phyloP scores from a whole-genome alignment of 2,113 vertebrate species.

The Gavia stellata region DNA sequence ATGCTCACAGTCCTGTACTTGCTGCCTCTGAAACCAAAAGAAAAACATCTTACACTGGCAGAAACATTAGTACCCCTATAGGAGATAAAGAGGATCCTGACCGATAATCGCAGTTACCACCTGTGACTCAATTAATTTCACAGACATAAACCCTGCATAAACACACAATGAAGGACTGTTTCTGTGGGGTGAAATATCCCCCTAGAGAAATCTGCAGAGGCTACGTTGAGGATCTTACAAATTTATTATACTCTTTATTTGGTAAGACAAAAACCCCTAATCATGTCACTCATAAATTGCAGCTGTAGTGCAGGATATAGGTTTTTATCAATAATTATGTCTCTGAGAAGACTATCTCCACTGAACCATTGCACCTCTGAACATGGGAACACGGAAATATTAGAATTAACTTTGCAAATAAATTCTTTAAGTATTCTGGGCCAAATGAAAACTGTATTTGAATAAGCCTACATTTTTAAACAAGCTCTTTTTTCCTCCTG shows the following conservation, averaged over 20 bases:
- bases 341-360: not conserved
- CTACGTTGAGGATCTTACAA: not conserved
- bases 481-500: not conserved
- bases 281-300: not conserved
- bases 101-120: conserved; percentile 13
- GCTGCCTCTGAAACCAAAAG: not conserved
- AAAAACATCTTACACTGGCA: not conserved
- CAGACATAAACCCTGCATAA: conserved; percentile 1
- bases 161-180: not conserved
- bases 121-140: conserved; percentile 29
- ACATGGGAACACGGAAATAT: not conserved
- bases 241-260: not conserved
- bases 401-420: not conserved
- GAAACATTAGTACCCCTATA: not conserved
- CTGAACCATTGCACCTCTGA: not conserved
- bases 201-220: not conserved
- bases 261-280: not conserved
- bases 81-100: not conserved
- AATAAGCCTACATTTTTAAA: not conserved
- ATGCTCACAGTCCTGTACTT: not conserved
- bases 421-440: not conserved
- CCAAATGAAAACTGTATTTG: not conserved
- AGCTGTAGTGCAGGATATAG: not conserved
- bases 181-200: not conserved
- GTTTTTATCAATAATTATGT: not conserved